These are phyloP conservation scores for Eudemis profundana DNA, from an alignment of 2,888 invertebrate genomes.

Conservation along the genomic window DNA sequence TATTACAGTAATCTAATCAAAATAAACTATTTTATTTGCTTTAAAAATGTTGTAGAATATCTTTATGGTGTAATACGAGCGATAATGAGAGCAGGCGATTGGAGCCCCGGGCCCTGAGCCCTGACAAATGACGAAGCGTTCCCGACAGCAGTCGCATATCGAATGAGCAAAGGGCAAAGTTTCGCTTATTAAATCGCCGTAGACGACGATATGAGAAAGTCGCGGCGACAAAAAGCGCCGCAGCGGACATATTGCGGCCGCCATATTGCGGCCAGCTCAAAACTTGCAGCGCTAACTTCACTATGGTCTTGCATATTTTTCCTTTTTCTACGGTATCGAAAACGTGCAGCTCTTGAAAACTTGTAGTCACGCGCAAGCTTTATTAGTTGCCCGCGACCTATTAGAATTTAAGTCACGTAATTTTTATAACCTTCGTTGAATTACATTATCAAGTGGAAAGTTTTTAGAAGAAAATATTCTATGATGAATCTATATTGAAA, in stretches of 20 bases:
- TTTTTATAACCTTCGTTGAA: slow-evolving; percentile 49
- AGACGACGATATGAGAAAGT: slow-evolving; percentile 78
- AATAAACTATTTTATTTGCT: background rate
- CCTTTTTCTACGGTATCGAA: slow-evolving; percentile 59
- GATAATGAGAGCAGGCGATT: slow-evolving; percentile 47
- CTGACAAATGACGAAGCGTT: slow-evolving; percentile 70
- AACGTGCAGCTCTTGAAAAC: slow-evolving; percentile 53
- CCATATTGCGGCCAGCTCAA: slow-evolving; percentile 70
- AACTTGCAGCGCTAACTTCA: slow-evolving; percentile 77
- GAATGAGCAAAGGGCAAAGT: slow-evolving; percentile 78
- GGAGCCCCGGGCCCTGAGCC: slow-evolving; percentile 38
- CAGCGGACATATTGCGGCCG: slow-evolving; percentile 77
- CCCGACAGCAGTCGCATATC: slow-evolving; percentile 77
- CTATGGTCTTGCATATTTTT: slow-evolving; percentile 68
- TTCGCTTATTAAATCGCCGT: slow-evolving; percentile 81
- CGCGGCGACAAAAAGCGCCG: slow-evolving; percentile 75
- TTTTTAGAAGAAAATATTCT: background rate
- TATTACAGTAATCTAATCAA: background rate
- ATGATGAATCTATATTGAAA: background rate
- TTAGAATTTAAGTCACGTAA: slow-evolving; percentile 50
- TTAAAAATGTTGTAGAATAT: background rate
- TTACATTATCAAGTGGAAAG: slow-evolving; percentile 44
- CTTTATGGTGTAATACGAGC: slow-evolving; percentile 3
- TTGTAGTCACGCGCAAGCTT: slow-evolving; percentile 60
- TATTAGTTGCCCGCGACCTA: slow-evolving; percentile 58